phyloP scores from a whole-genome alignment of 2,888 invertebrate genomes.

The Cephus pulcher region DNA sequence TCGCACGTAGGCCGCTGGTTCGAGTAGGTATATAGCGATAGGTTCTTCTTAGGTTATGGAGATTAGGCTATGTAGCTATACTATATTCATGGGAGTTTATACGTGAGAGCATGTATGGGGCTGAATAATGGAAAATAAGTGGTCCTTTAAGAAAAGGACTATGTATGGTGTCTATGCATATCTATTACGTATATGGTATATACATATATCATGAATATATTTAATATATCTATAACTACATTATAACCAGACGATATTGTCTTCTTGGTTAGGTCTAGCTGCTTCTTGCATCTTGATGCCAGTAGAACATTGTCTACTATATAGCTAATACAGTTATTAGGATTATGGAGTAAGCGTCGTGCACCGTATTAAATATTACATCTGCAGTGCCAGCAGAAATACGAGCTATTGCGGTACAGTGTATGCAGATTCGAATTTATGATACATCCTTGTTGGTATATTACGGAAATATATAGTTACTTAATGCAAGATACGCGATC shows the following conservation, averaged over 20 bases:
- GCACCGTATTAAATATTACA: neutral
- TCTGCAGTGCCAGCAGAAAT: neutral
- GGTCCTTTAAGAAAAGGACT: neutral
- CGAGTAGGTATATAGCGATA: constrained; percentile 33
- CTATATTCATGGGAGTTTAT: neutral
- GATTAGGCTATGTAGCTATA: constrained; percentile 34
- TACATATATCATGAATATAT: neutral
- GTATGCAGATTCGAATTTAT: neutral
- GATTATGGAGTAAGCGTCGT: neutral
- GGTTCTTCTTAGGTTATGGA: constrained; percentile 50
- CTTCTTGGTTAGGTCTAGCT: neutral
- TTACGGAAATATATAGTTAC: neutral
- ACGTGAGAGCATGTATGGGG: neutral
- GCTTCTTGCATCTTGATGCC: neutral
- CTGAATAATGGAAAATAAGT: neutral
- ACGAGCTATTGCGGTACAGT: neutral
- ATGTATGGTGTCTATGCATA: neutral
- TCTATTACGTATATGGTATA: neutral
- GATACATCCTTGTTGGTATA: neutral
- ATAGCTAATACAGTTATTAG: neutral
- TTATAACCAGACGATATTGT: neutral
- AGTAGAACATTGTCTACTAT: neutral
- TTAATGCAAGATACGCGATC: neutral
- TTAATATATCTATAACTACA: neutral
- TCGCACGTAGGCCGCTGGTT: constrained; percentile 44